Conservation (phyloP, 2,888 invertebrate species). For the Epinotia bilunana region DNA sequence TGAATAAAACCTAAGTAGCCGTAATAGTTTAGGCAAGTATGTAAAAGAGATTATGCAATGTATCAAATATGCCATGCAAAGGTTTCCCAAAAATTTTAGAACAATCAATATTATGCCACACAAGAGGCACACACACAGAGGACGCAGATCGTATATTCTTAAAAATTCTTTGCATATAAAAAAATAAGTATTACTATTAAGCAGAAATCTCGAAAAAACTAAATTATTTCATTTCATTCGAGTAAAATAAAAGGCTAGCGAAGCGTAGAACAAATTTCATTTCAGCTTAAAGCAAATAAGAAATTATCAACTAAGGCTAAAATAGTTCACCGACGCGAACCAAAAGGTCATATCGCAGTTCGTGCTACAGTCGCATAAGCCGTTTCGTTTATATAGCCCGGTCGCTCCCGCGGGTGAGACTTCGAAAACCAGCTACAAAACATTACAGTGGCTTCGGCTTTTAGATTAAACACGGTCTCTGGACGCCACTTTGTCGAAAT, state of each 20-base stretch:
- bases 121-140: no score
- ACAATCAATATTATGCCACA: no score
- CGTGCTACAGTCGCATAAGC: not conserved
- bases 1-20: no score
- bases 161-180: no score
- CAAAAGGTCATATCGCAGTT: not conserved
- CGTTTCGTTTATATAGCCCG: not conserved
- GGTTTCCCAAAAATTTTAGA: no score
- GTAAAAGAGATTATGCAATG: no score
- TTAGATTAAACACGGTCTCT: slow-evolving; percentile 34
- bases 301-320: slow-evolving; percentile 19
- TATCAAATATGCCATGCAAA: no score
- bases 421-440: slow-evolving; percentile 34
- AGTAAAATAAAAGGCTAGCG: slow-evolving; percentile 3
- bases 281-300: slow-evolving; percentile 22
- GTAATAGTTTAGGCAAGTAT: no score
- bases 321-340: not conserved
- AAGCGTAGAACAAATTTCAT: slow-evolving; percentile 8
- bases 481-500: slow-evolving; percentile 23
- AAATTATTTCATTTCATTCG: not conserved
- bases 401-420: slow-evolving; percentile 11
- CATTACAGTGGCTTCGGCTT: slow-evolving; percentile 31
- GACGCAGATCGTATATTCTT: no score
- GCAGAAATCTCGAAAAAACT: not conserved
- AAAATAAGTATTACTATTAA: no score